These are phyloP conservation scores for Condylura cristata DNA, from an alignment of 2,113 vertebrate genomes.

Conservation along the genomic window DNA sequence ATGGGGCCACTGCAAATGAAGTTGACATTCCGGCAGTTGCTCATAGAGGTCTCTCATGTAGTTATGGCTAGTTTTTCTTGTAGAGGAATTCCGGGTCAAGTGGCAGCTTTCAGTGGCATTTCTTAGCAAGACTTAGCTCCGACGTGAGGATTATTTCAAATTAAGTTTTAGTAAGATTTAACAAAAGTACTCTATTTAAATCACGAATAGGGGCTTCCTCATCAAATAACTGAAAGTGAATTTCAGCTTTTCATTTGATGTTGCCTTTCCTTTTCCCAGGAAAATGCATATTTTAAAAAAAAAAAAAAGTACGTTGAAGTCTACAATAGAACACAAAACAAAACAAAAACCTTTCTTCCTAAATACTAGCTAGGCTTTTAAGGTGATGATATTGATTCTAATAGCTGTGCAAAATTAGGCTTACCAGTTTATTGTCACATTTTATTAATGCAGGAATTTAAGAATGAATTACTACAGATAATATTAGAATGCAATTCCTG, in stretches of 20 bases:
- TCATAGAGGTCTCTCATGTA: constrained; percentile 75
- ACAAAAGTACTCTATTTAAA: constrained; percentile 36
- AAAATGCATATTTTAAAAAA: neutral
- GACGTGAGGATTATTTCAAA: constrained; percentile 52
- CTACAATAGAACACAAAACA: neutral
- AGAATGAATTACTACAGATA: constrained; percentile 19
- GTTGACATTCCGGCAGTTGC: constrained; percentile 86
- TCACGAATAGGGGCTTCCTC: constrained; percentile 23
- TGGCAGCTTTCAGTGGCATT: constrained; percentile 76
- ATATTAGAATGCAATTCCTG: neutral
- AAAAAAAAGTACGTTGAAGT: neutral
- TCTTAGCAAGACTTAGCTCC: constrained; percentile 65
- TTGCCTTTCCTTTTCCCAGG: neutral
- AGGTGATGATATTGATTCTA: constrained; percentile 21
- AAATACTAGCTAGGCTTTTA: constrained; percentile 26
- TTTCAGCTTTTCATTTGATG: constrained; percentile 29
- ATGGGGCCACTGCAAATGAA: constrained; percentile 86
- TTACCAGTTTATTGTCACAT: constrained; percentile 7
- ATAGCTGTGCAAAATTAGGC: neutral
- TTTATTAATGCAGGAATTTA: constrained; percentile 33
- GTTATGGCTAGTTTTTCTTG: constrained; percentile 82
- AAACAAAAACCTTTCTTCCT: neutral
- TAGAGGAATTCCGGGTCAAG: constrained; percentile 79
- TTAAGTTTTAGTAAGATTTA: constrained; percentile 31
- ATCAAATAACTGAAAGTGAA: neutral